phyloP scores from a whole-genome alignment of 2,888 invertebrate genomes.

The Schizotus pectinicornis region DNA sequence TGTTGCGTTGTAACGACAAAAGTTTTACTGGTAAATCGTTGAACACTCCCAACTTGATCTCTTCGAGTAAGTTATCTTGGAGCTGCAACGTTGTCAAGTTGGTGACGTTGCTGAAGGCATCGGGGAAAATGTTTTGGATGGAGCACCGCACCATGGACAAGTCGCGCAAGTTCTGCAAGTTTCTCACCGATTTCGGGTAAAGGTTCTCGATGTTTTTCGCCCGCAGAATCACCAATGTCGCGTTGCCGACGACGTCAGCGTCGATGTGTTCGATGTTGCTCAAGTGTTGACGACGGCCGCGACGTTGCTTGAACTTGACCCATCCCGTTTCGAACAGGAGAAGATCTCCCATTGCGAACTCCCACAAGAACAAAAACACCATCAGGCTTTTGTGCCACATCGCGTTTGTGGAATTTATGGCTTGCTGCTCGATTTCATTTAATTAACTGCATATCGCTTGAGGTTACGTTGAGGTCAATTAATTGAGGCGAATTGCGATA shows the following conservation, averaged over 20 bases:
- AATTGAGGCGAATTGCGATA: too few species aligned
- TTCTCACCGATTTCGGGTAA: conserved; percentile 6
- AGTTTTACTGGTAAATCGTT: conserved; percentile 14
- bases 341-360: not conserved
- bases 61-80: conserved; percentile 24
- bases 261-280: conserved; percentile 23
- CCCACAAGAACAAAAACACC: not conserved
- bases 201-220: conserved; percentile 8
- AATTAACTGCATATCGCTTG: too few species aligned
- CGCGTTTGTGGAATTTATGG: not conserved
- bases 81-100: conserved; percentile 22
- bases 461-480: too few species aligned
- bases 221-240: conserved; percentile 2
- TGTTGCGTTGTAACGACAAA: conserved; percentile 23
- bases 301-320: conserved; percentile 4
- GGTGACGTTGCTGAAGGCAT: conserved; percentile 24
- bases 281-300: conserved; percentile 1
- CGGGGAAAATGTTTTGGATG: conserved; percentile 10
- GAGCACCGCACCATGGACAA: conserved; percentile 11
- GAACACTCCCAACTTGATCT: conserved; percentile 18
- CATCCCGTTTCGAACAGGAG: conserved; percentile 10
- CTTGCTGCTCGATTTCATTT: too few species aligned
- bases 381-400: not conserved
- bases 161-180: conserved; percentile 17
- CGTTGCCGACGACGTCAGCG: conserved; percentile 1